Evolutionary conservation across 2,888 invertebrate genomes (phyloP).

Genomic region (Cryptocephalus moraei): DNA sequence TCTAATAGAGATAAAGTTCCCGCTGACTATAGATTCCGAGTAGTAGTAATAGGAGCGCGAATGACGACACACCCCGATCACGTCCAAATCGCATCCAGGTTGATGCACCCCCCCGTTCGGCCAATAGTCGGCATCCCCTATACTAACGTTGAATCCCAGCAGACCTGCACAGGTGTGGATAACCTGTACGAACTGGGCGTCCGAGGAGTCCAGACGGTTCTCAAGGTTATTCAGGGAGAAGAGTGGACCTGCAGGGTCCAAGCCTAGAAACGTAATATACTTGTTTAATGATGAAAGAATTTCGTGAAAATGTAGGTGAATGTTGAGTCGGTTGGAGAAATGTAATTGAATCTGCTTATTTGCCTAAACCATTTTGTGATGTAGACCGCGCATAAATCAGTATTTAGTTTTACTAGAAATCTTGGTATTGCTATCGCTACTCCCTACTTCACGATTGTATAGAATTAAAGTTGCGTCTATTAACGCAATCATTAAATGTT

Average conservation of each 20-base stretch:
- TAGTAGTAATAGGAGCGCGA: neutral
- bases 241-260: slow-evolving; percentile 28
- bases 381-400: too few relatives aligned
- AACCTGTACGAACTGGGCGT: slow-evolving; percentile 27
- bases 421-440: too few relatives aligned
- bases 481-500: too few relatives aligned
- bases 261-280: slow-evolving; percentile 11
- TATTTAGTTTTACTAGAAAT: too few relatives aligned
- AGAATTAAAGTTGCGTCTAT: too few relatives aligned
- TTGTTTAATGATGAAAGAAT: too few relatives aligned
- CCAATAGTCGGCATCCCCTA: slow-evolving; percentile 29
- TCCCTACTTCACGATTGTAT: too few relatives aligned
- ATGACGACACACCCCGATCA: slow-evolving; percentile 36
- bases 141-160: slow-evolving; percentile 13
- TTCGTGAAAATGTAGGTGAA: too few relatives aligned
- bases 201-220: slow-evolving; percentile 24
- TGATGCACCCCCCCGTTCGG: slow-evolving; percentile 28
- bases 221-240: slow-evolving; percentile 17
- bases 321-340: too few relatives aligned
- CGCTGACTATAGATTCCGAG: neutral
- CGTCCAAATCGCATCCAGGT: slow-evolving; percentile 27
- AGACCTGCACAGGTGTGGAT: slow-evolving; percentile 24
- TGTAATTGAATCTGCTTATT: too few relatives aligned
- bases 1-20: neutral
- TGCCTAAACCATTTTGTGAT: too few relatives aligned